These are phyloP conservation scores for Chloroclysta siterata DNA, from an alignment of 2,888 invertebrate species.

Conservation along the genomic window DNA sequence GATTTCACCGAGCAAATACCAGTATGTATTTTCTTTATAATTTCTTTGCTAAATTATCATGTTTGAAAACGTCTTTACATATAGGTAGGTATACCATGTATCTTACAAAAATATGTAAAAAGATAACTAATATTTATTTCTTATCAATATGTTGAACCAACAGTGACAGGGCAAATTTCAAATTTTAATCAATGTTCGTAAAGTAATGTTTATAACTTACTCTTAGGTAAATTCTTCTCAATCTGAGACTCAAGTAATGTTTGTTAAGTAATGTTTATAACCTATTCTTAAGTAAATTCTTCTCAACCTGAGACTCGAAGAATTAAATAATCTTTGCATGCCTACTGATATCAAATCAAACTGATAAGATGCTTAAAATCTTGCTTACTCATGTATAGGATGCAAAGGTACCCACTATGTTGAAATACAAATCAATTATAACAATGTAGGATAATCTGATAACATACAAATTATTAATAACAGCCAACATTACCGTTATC, in stretches of 20 bases:
- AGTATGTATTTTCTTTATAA: constrained; percentile 55
- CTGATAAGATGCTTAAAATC: neutral
- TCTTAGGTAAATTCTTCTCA: neutral
- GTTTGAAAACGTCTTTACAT: no score
- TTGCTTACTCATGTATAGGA: neutral
- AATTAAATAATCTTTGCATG: neutral
- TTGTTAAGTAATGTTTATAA: neutral
- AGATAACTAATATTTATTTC: no score
- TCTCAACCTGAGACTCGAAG: neutral
- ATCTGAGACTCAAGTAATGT: neutral
- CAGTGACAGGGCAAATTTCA: no score
- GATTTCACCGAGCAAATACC: constrained; percentile 56
- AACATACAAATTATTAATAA: neutral
- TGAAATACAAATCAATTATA: neutral
- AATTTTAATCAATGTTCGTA: no score
- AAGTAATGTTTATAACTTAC: neutral
- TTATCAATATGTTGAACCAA: no score
- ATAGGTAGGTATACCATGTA: no score
- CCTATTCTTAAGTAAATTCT: neutral
- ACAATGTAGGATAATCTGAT: neutral
- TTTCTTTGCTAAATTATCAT: neutral
- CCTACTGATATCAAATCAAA: neutral
- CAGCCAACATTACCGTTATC: neutral
- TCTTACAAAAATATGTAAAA: no score
- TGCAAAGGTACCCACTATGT: neutral